A percentile compares a stretch with the other conserved stretches of the same genome.
Evolutionary conservation across 1,140 invertebrate genomes (phyloP).

Genomic region (Aethina tumida): DNA sequence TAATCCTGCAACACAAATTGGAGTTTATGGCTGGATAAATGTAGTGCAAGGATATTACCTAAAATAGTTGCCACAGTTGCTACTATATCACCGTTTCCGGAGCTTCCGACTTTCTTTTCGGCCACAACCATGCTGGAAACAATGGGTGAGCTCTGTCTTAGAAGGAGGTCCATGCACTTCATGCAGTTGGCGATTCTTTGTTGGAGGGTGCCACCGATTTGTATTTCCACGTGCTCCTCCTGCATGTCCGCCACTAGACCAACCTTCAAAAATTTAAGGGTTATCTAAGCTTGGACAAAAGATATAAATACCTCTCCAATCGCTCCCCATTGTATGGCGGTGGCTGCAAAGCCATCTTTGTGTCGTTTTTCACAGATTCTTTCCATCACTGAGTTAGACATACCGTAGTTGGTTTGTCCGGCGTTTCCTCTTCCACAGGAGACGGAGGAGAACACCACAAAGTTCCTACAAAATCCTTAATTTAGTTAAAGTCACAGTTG

Average conservation of each 20-base stretch:
- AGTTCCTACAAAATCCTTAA: too few species aligned
- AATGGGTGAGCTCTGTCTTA: conserved; percentile 49
- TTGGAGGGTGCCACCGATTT: conserved; percentile 69
- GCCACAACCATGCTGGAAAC: conserved; percentile 70
- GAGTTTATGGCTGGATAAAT: too few species aligned
- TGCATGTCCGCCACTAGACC: conserved; percentile 68
- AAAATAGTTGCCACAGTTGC: conserved; percentile 54
- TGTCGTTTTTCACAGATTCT: conserved; percentile 52
- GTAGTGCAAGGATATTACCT: conserved; percentile 19
- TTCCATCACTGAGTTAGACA: conserved; percentile 64
- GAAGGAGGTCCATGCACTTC: conserved; percentile 52
- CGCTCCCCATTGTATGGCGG: conserved; percentile 61
- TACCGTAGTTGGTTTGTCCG: conserved; percentile 81
- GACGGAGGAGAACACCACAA: conserved; percentile 77
- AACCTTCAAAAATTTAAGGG: conserved; percentile 33
- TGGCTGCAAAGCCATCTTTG: conserved; percentile 46
- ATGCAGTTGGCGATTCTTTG: conserved; percentile 75
- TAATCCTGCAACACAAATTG: conserved; percentile 6
- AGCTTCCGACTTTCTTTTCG: conserved; percentile 45
- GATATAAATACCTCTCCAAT: conserved; percentile 47
- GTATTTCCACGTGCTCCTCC: conserved; percentile 64
- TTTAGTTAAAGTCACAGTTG: too few species aligned
- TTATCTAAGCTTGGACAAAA: background rate
- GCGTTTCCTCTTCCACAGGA: conserved; percentile 80
- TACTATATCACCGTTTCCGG: conserved; percentile 42